phyloP scores from a whole-genome alignment of 1,140 invertebrate genomes.

The Atta colombica region DNA sequence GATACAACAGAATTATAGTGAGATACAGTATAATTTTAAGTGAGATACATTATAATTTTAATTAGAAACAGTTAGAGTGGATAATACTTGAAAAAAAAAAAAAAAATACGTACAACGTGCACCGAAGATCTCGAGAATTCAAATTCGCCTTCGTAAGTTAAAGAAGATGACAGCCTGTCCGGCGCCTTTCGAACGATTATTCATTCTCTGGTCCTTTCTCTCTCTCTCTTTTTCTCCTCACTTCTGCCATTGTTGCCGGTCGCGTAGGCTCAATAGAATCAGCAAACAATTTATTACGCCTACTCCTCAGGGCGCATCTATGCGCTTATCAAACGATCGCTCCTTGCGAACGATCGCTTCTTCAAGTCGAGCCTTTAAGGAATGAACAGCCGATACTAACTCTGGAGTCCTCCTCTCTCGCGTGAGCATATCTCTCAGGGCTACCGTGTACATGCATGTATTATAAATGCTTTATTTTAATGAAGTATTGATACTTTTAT shows the following conservation, averaged over 20 bases:
- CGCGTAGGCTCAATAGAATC: conserved; percentile 77
- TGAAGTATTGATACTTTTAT: background rate
- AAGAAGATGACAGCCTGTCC: conserved; percentile 40
- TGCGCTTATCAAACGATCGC: conserved; percentile 73
- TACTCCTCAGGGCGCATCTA: conserved; percentile 74
- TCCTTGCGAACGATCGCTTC: conserved; percentile 72
- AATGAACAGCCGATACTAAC: conserved; percentile 51
- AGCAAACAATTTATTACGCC: conserved; percentile 78
- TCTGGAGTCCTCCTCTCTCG: conserved; percentile 42
- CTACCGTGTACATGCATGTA: conserved; percentile 6
- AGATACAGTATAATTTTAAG: background rate
- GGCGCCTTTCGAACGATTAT: conserved; percentile 44
- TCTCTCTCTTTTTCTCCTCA: conserved; percentile 24
- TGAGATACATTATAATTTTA: background rate
- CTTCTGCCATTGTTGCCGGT: conserved; percentile 69
- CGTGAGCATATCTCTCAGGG: conserved; percentile 5
- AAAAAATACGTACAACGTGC: background rate
- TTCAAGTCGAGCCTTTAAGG: conserved; percentile 69
- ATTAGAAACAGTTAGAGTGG: background rate
- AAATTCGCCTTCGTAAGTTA: conserved; percentile 26
- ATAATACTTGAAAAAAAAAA: background rate
- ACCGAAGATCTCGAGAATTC: background rate
- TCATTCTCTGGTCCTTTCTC: conserved; percentile 34
- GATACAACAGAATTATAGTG: background rate
- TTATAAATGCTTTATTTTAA: conserved; percentile 38